These are phyloP conservation scores for Choloepus didactylus DNA, from an alignment of 2,797 vertebrate genomes.

Conservation along the genomic window DNA sequence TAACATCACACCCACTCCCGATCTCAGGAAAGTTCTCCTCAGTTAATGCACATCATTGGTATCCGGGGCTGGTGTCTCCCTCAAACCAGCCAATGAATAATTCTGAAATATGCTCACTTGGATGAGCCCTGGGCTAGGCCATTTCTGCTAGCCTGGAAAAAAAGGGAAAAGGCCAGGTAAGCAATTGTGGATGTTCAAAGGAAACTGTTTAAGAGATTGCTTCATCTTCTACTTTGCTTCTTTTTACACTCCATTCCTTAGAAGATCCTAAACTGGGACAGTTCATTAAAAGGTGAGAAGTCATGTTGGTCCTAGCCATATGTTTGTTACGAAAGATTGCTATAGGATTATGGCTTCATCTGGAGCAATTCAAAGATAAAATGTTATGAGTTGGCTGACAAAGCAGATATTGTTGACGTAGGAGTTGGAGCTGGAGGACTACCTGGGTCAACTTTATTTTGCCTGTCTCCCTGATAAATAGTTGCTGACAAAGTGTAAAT, in stretches of 20 bases:
- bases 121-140: conserved; percentile 65
- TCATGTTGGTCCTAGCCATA: neutral
- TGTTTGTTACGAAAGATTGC: conserved; percentile 55
- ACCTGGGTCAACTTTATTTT: conserved; percentile 69
- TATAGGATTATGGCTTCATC: neutral
- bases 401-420: conserved; percentile 1
- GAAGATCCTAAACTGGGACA: conserved; percentile 45
- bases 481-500: conserved; percentile 81
- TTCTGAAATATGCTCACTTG: conserved; percentile 69
- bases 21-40: conserved; percentile 30
- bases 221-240: conserved; percentile 13
- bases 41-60: conserved; percentile 37
- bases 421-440: conserved; percentile 14
- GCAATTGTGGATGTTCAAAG: conserved; percentile 68
- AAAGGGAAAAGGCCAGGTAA: conserved; percentile 61
- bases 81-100: conserved; percentile 54
- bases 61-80: conserved; percentile 50
- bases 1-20: conserved; percentile 3
- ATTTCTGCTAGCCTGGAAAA: conserved; percentile 70
- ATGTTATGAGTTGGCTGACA: neutral
- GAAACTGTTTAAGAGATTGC: conserved; percentile 60
- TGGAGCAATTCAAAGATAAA: conserved; percentile 45
- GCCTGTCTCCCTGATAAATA: conserved; percentile 81
- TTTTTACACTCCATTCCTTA: neutral
- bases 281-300: conserved; percentile 68